Base-by-base conservation (phyloP, 2,113 vertebrate species). In the Vicugna pacos region DNA sequence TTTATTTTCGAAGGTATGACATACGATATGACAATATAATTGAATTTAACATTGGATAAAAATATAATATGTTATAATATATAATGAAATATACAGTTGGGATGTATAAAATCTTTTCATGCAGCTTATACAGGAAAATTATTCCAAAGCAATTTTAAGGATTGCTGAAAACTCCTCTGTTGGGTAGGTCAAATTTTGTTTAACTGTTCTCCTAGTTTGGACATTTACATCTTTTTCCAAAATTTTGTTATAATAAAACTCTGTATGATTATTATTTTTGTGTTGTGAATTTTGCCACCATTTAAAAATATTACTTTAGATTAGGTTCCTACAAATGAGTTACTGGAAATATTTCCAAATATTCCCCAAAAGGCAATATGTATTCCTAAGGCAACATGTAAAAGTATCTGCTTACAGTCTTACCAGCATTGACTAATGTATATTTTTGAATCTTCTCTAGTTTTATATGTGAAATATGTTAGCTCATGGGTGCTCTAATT, bases 91-190 rank as follows among this genome's bases (percentile, higher is more conserved):
- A 58, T 17, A 48, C 3, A 75, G 26, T n/a, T 67, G 42, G 38
- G 24, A 17, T 73, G 32, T 65, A 1, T 28, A 32, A 87, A 87
- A 30, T 50, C 50, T 81, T 73, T 81, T 54, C 8, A 30, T 6
- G 46, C 6, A 48, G 16, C 5, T 58, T 81, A 52, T 89, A 77
- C 32, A 77, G 48, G 75, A 60, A 62, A 80, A 56, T 11, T 58
- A 87, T 82, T 92, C 92, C 14, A 75, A 76, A 92, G 65, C 83
- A 88, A 15, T 88, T 76, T 67, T 69, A 88, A 67, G 26, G 8
- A 82, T 65, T 87, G 4, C 32, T 58, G 50, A 56, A 82, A 88
- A 65, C 17, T 42, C 11, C 16, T 48, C 3, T 38, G 38, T 82
- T 82, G 4, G 1, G 91, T 35, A 38, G 46, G 32, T 70, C 38